Percentiles rank a stretch among this genome's conserved stretches.
Evolutionary conservation across 2,888 invertebrate genomes (phyloP).

Genomic region (Dinocampus coccinellae): DNA sequence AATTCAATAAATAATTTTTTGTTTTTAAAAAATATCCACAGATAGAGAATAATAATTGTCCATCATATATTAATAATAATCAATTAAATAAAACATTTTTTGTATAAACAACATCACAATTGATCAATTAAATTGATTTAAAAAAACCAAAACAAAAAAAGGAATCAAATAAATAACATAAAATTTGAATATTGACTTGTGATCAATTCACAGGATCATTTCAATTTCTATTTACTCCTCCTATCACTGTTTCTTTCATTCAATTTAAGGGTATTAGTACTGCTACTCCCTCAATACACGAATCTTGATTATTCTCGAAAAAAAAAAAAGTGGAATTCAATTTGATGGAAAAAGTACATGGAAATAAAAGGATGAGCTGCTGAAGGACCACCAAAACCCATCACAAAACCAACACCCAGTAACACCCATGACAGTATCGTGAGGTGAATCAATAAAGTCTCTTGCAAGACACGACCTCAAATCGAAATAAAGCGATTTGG

Average conservation of each 20-base stretch:
- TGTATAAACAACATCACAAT: no score
- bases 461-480: slow-evolving; percentile 40
- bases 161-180: no score
- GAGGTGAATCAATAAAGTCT: slow-evolving; percentile 50
- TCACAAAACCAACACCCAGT: not conserved
- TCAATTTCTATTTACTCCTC: not conserved
- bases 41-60: no score
- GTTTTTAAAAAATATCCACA: no score
- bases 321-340: slow-evolving; percentile 23
- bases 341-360: slow-evolving; percentile 23
- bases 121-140: no score
- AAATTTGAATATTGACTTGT: no score
- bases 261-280: not conserved
- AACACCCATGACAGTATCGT: slow-evolving; percentile 26
- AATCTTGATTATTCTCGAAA: slow-evolving; percentile 21
- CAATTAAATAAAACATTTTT: no score
- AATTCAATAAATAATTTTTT: not conserved
- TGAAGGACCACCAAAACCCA: not conserved
- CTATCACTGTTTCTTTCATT: not conserved
- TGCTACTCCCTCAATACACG: no score
- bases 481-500: slow-evolving; percentile 53
- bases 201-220: no score
- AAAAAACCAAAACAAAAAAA: no score
- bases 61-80: no score
- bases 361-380: slow-evolving; percentile 10